Conservation (phyloP, 2,888 invertebrate genomes). For the Synanthedon tipuliformis region DNA sequence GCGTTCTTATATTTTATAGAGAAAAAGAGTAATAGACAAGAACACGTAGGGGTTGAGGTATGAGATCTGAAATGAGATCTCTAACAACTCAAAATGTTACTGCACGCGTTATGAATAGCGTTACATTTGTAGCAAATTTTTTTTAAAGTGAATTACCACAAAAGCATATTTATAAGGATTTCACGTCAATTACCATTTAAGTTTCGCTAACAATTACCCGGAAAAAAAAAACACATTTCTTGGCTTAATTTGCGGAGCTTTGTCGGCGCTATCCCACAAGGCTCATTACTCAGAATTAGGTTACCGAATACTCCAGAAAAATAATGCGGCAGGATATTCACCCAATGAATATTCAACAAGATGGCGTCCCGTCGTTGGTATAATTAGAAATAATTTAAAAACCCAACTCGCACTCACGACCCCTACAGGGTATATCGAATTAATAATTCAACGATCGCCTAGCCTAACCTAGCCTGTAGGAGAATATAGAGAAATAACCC, state of each 20-base stretch:
- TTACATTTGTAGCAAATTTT: not conserved
- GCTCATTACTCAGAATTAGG: conserved; percentile 53
- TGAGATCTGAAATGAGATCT: conserved; percentile 49
- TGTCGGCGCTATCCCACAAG: conserved; percentile 30
- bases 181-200: not conserved
- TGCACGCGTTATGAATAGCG: not conserved
- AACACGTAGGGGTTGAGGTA: conserved; percentile 41
- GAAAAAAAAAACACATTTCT: conserved; percentile 18
- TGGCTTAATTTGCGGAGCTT: conserved; percentile 31
- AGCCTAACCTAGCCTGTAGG: conserved; percentile 7
- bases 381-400: conserved; percentile 56
- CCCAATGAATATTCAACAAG: conserved; percentile 50
- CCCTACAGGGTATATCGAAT: conserved; percentile 19
- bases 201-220: not conserved
- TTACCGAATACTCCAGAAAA: conserved; percentile 42
- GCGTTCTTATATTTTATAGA: conserved; percentile 45
- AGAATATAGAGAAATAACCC: conserved; percentile 3
- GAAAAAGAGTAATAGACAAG: conserved; percentile 46
- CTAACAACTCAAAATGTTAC: conserved; percentile 6
- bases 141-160: not conserved
- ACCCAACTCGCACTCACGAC: conserved; percentile 14
- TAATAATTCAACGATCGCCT: conserved; percentile 21
- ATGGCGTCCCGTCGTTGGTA: conserved; percentile 23
- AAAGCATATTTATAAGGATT: not conserved
- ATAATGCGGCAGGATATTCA: conserved; percentile 39